Conservation (phyloP, 2,888 invertebrate genomes). For the Lamproptera curius region DNA sequence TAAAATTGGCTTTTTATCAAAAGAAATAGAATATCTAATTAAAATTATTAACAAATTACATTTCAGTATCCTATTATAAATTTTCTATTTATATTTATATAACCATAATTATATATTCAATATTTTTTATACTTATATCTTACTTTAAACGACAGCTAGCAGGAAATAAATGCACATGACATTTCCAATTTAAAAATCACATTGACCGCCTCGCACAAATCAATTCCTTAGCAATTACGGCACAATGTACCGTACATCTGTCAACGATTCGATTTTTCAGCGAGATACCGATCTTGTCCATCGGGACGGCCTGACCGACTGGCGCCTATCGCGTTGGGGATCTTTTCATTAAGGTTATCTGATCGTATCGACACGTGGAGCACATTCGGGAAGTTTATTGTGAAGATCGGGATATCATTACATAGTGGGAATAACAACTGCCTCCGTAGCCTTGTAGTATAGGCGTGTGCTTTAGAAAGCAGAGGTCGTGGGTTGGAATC, state of each 20-base stretch:
- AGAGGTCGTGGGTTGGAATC: no score
- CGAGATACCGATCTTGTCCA: conserved; percentile 16
- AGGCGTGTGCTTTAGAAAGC: no score
- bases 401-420: not conserved
- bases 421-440: not conserved
- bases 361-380: conserved; percentile 52
- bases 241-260: conserved; percentile 41
- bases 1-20: no score
- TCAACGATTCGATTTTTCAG: conserved; percentile 25
- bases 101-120: no score
- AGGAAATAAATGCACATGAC: not conserved
- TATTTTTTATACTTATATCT: no score
- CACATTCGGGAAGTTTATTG: conserved; percentile 27
- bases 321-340: conserved; percentile 45
- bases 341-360: conserved; percentile 76
- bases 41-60: no score
- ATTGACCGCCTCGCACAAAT: conserved; percentile 21
- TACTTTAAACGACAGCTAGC: no score
- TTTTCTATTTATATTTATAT: no score
- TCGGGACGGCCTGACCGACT: conserved; percentile 15
- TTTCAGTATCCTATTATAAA: no score
- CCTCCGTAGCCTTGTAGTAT: no score
- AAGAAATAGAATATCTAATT: no score
- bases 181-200: not conserved
- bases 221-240: conserved; percentile 44